Evolutionary conservation across 1,140 invertebrate genomes (phyloP).

Genomic region (Olivierus martensii): DNA sequence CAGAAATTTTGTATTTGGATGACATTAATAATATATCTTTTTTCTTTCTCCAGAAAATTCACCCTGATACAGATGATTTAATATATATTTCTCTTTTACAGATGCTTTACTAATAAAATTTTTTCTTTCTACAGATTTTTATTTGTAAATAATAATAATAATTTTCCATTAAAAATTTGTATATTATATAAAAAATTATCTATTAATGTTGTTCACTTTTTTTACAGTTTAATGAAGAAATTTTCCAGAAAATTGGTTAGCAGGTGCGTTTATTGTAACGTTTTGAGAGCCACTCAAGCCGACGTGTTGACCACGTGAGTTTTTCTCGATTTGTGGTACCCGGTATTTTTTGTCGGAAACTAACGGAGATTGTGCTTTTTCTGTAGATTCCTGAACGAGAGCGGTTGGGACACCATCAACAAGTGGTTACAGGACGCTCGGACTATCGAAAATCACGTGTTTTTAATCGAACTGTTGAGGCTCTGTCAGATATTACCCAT

Average conservation of each 20-base stretch:
- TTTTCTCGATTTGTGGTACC: slow-evolving; percentile 25
- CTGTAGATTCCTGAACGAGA: slow-evolving; percentile 64
- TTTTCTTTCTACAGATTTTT: no score
- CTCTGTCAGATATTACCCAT: slow-evolving; percentile 71
- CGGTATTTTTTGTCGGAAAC: slow-evolving; percentile 1
- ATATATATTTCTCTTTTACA: no score
- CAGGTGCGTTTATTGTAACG: slow-evolving; percentile 89
- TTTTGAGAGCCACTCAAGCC: slow-evolving; percentile 72
- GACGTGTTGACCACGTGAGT: slow-evolving; percentile 61
- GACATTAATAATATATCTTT: no score
- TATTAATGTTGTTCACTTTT: no score
- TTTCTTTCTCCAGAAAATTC: no score
- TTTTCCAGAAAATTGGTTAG: slow-evolving; percentile 90
- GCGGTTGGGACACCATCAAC: slow-evolving; percentile 78
- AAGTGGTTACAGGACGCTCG: slow-evolving; percentile 77
- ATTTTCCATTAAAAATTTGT: no score
- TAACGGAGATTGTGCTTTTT: no score
- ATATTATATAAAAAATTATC: no score
- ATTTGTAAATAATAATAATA: no score
- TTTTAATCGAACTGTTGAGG: slow-evolving; percentile 70
- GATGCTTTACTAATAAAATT: no score
- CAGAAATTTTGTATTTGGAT: no score
- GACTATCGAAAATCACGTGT: slow-evolving; percentile 61
- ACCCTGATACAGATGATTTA: no score
- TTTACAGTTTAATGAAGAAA: slow-evolving; percentile 80